Evolutionary conservation across 1,140 invertebrate genomes (phyloP).

Genomic region (Pemphigus obesinymphae): DNA sequence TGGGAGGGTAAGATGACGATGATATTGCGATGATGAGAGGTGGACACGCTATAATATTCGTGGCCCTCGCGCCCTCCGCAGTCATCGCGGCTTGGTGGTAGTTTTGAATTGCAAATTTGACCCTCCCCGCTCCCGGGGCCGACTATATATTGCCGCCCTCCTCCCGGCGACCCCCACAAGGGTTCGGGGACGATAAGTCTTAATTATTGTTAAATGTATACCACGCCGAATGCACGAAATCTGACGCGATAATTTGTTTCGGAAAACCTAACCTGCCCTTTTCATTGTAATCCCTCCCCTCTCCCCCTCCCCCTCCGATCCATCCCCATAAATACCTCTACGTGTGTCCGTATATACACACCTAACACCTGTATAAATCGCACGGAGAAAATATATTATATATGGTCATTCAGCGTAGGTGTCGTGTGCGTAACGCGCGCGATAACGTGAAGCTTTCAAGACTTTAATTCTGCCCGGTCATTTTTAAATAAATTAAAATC

Average conservation of each 20-base stretch:
- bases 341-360: too few relatives aligned
- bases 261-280: not conserved
- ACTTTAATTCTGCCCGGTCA: too few relatives aligned
- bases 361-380: too few relatives aligned
- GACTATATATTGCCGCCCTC: not conserved
- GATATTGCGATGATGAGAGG: not conserved
- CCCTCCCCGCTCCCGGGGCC: not conserved
- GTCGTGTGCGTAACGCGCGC: too few relatives aligned
- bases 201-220: conserved; percentile 31
- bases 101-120: conserved; percentile 38
- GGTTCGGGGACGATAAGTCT: conserved; percentile 20
- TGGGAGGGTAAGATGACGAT: too few relatives aligned
- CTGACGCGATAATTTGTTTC: conserved; percentile 26
- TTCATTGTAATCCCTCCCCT: not conserved
- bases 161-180: not conserved
- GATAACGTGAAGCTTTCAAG: too few relatives aligned
- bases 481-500: not conserved
- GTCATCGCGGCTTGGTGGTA: not conserved
- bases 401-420: too few relatives aligned
- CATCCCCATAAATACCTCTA: not conserved
- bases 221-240: not conserved
- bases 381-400: too few relatives aligned
- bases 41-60: not conserved
- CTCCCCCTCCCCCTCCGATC: too few relatives aligned
- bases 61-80: too few relatives aligned